Conservation (phyloP, 2,888 invertebrate species). For the Litoditis marina region DNA sequence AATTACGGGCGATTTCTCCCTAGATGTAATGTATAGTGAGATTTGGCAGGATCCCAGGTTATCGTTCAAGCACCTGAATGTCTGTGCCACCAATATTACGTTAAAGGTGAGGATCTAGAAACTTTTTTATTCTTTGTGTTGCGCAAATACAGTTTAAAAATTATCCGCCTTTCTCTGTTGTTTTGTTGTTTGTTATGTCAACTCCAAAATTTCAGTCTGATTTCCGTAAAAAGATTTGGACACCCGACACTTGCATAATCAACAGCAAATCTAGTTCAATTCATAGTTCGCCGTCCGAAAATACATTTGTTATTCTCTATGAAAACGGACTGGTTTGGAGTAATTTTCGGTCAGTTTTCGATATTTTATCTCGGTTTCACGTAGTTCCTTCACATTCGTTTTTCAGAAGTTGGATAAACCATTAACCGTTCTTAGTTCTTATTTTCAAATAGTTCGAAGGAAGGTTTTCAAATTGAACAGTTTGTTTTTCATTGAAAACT, state of each 20-base stretch:
- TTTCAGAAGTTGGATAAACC: too few relatives aligned
- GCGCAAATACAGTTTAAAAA: too few relatives aligned
- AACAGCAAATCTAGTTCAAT: conserved; percentile 55
- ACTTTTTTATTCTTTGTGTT: too few relatives aligned
- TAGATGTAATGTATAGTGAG: conserved; percentile 61
- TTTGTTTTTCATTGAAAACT: too few relatives aligned
- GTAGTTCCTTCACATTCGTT: too few relatives aligned
- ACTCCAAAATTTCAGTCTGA: conserved; percentile 48
- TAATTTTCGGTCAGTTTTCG: conserved; percentile 51
- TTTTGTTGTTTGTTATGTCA: too few relatives aligned
- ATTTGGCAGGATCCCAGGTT: conserved; percentile 61
- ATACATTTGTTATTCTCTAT: conserved; percentile 62
- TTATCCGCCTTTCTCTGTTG: too few relatives aligned
- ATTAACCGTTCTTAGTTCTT: too few relatives aligned
- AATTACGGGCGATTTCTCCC: conserved; percentile 60
- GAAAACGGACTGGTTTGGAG: conserved; percentile 62
- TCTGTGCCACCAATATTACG: conserved; percentile 61
- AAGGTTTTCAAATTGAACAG: too few relatives aligned
- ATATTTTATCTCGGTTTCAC: background rate
- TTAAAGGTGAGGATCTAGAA: too few relatives aligned
- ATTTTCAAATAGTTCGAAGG: too few relatives aligned
- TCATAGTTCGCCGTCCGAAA: conserved; percentile 60
- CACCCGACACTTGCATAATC: conserved; percentile 61
- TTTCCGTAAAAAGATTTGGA: conserved; percentile 60
- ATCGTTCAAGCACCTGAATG: conserved; percentile 58